Conservation (phyloP, 2,797 vertebrate genomes). For the Propithecus deckenii region DNA sequence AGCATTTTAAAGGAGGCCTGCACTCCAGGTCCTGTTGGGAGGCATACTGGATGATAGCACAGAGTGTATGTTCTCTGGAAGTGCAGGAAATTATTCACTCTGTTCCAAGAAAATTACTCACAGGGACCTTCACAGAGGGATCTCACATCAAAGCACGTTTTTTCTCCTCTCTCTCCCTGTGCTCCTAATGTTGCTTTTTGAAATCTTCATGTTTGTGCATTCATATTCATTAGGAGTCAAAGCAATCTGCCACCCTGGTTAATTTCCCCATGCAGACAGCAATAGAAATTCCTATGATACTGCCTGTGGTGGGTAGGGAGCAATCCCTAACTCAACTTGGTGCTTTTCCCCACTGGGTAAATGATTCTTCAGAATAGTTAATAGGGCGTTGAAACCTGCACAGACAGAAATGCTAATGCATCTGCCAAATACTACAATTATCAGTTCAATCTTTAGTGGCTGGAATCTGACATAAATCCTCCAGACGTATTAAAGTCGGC, state of each 20-base stretch:
- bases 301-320: conserved; percentile 47
- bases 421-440: conserved; percentile 59
- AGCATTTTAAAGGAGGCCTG: not conserved
- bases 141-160: not conserved
- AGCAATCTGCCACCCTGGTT: not conserved
- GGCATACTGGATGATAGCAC: not conserved
- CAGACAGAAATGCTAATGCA: conserved; percentile 68
- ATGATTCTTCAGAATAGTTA: conserved; percentile 67
- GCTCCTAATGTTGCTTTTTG: conserved; percentile 37
- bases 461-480: conserved; percentile 50
- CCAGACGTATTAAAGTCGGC: not conserved
- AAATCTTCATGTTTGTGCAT: conserved; percentile 50
- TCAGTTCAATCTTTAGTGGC: conserved; percentile 37
- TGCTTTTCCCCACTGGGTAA: conserved; percentile 57
- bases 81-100: not conserved
- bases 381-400: conserved; percentile 29
- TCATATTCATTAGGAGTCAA: conserved; percentile 59
- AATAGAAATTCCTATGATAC: conserved; percentile 5
- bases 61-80: not conserved
- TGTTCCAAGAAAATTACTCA: conserved; percentile 46
- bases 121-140: not conserved
- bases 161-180: not conserved
- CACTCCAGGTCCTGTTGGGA: not conserved
- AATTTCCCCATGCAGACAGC: conserved; percentile 50
- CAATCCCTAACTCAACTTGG: not conserved